Percentiles rank a stretch among this genome's conserved stretches.
These are phyloP conservation scores for Ovibos moschatus DNA, from an alignment of 2,113 vertebrate genomes.

Conservation along the genomic window DNA sequence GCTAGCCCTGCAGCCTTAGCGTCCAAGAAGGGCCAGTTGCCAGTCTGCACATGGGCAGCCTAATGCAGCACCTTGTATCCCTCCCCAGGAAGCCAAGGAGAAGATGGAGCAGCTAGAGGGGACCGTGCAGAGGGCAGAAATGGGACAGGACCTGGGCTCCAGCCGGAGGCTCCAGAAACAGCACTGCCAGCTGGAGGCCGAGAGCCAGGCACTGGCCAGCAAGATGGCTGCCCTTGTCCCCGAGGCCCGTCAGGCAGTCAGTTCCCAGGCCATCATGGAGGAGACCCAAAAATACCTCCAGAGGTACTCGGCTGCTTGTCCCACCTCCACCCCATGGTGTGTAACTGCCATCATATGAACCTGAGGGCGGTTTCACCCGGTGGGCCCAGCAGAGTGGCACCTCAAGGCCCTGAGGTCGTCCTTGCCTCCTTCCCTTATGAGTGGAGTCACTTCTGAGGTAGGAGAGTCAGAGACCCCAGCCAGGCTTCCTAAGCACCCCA, in stretches of 20 bases:
- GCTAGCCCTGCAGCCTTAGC: not conserved
- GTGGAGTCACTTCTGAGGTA: not conserved
- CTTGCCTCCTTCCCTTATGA: not conserved
- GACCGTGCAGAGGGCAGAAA: constrained; percentile 82
- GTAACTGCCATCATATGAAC: not conserved
- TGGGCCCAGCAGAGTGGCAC: not conserved
- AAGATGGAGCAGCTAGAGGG: constrained; percentile 90
- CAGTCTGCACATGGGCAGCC: not conserved
- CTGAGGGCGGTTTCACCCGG: not conserved
- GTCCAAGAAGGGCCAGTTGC: not conserved
- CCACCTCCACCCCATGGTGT: not conserved
- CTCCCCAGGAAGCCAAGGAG: constrained; percentile 85
- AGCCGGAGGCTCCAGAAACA: constrained; percentile 86
- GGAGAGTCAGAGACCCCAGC: not conserved
- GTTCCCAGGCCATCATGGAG: constrained; percentile 84
- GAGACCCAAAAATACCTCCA: constrained; percentile 87
- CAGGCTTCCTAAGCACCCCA: not conserved
- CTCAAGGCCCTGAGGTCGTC: not conserved
- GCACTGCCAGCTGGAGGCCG: constrained; percentile 86
- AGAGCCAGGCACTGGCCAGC: constrained; percentile 85
- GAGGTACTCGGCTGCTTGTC: constrained; percentile 75
- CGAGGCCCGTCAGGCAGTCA: constrained; percentile 82
- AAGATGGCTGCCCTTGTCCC: constrained; percentile 88
- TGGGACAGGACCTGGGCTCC: constrained; percentile 85
- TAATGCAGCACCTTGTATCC: not conserved